These are phyloP conservation scores for Villa cingulata DNA, from an alignment of 2,888 invertebrate species.

Conservation along the genomic window DNA sequence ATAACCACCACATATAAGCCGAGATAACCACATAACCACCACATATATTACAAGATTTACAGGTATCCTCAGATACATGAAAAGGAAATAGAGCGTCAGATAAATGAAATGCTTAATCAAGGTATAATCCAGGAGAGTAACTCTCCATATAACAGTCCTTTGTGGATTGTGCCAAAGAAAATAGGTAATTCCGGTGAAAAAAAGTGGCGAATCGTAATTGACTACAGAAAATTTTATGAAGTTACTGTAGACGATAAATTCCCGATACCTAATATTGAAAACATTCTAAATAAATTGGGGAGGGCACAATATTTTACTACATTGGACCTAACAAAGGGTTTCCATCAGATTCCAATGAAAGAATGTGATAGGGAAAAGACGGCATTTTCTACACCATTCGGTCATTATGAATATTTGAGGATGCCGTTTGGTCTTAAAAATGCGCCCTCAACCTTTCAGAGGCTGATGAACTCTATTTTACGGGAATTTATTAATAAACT, in stretches of 20 bases:
- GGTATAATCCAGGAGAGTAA: slow-evolving; percentile 9
- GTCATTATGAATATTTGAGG: slow-evolving; percentile 1
- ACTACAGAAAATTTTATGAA: slow-evolving; percentile 6
- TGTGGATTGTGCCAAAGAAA: slow-evolving; percentile 14
- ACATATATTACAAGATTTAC: slow-evolving; percentile 12
- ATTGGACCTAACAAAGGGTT: slow-evolving; percentile 18
- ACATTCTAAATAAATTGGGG: neutral
- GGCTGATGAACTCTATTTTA: slow-evolving; percentile 1
- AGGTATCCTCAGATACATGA: slow-evolving; percentile 12
- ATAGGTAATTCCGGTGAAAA: slow-evolving; percentile 9
- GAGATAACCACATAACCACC: no score
- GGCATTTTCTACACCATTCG: slow-evolving; percentile 7
- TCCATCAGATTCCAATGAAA: slow-evolving; percentile 10
- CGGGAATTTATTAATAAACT: slow-evolving; percentile 1
- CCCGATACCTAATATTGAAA: slow-evolving; percentile 13
- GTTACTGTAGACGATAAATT: slow-evolving; percentile 14
- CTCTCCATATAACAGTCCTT: slow-evolving; percentile 13
- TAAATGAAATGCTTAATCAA: slow-evolving; percentile 8
- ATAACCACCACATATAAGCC: slow-evolving; percentile 9
- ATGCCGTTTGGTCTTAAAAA: slow-evolving; percentile 5
- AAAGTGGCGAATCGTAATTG: slow-evolving; percentile 14
- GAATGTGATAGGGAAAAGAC: slow-evolving; percentile 3
- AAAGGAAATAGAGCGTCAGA: slow-evolving; percentile 10
- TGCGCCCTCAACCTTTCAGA: slow-evolving; percentile 1
- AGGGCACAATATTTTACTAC: slow-evolving; percentile 11